A percentile compares a stretch with the other conserved stretches of the same genome.
Conservation (phyloP, 2,113 vertebrate species). For the Apus apus region DNA sequence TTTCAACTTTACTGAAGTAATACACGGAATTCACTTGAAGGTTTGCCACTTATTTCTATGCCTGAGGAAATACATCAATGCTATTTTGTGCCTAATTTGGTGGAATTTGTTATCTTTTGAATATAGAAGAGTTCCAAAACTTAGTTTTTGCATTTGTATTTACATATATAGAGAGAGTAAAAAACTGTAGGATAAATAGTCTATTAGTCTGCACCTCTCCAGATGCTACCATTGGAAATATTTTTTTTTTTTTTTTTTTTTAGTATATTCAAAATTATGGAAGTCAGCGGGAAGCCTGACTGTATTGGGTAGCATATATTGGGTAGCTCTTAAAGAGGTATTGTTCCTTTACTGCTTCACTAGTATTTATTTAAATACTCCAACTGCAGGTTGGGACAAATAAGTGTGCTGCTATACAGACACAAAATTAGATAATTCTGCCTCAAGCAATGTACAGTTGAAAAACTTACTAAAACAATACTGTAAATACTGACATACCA, state of each 20-base stretch:
- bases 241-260: constrained; percentile 26
- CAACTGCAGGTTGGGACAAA: neutral
- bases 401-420: neutral
- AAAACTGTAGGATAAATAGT: neutral
- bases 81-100: neutral
- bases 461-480: neutral
- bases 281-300: neutral
- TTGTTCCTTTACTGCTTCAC: neutral
- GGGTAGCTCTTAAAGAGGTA: neutral
- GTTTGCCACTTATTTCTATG: neutral
- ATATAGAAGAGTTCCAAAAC: neutral
- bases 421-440: neutral
- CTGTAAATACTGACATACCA: neutral
- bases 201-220: neutral
- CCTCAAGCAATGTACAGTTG: neutral
- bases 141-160: neutral
- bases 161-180: neutral
- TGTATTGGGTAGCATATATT: neutral
- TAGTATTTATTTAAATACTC: neutral
- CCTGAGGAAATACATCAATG: neutral
- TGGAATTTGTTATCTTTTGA: neutral
- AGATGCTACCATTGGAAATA: neutral
- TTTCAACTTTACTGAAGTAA: neutral
- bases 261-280: neutral
- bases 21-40: neutral